Conservation (phyloP, 2,113 vertebrate species). For the Agapornis roseicollis region DNA sequence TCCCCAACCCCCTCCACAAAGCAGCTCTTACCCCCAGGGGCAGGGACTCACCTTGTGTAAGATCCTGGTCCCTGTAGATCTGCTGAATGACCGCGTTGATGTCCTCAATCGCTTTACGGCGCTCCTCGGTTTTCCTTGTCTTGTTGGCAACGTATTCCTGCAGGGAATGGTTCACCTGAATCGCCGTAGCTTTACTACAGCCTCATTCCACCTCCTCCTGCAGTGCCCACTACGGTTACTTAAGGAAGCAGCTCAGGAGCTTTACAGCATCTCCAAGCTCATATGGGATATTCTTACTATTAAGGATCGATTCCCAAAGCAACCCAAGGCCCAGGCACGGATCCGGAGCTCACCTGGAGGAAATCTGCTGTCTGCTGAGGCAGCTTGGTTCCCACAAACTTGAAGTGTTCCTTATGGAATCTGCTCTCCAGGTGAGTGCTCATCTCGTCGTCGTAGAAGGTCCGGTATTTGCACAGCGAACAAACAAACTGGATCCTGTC, state of each 20-base stretch:
- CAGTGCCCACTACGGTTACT: background rate
- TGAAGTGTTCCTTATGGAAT: constrained; percentile 93
- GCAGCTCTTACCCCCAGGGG: background rate
- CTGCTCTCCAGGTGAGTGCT: constrained; percentile 85
- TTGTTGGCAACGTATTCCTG: constrained; percentile 92
- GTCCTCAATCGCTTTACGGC: constrained; percentile 83
- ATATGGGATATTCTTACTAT: background rate
- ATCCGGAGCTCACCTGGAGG: constrained; percentile 77
- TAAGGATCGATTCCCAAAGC: background rate
- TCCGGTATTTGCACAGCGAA: constrained; percentile 92
- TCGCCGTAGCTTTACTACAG: too few relatives aligned
- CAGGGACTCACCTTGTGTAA: constrained; percentile 80
- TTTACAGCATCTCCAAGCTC: background rate
- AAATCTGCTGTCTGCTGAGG: constrained; percentile 91
- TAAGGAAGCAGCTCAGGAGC: background rate
- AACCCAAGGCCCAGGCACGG: background rate
- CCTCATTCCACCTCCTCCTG: background rate
- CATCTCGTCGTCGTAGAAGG: constrained; percentile 93
- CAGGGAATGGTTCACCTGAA: background rate
- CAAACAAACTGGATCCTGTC: constrained; percentile 90
- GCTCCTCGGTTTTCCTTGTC: constrained; percentile 85
- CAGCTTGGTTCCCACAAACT: constrained; percentile 85
- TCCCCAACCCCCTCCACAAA: background rate
- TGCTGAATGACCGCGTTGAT: constrained; percentile 89
- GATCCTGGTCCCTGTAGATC: constrained; percentile 89